These are phyloP conservation scores for Matsumyia berberina DNA, from an alignment of 2,888 invertebrate species.

Conservation along the genomic window DNA sequence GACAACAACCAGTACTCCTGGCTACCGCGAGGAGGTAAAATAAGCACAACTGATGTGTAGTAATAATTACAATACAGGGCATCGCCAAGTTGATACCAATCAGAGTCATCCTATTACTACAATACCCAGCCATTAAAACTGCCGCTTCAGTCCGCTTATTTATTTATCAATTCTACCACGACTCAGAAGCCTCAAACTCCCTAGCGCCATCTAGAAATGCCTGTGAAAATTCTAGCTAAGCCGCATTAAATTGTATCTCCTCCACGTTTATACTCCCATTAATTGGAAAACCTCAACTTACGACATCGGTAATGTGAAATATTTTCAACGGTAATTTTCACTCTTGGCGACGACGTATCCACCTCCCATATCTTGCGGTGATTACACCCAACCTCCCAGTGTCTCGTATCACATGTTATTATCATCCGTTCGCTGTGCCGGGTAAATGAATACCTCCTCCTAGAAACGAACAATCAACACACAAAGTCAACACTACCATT, in stretches of 20 bases:
- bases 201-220: too few species aligned
- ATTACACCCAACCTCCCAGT: constrained; percentile 10
- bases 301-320: constrained; percentile 2
- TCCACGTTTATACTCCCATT: not conserved
- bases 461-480: constrained; percentile 41
- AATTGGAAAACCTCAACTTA: not conserved
- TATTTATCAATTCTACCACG: too few species aligned
- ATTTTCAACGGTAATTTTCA: constrained; percentile 17
- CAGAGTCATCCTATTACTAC: too few species aligned
- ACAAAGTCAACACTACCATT: constrained; percentile 41
- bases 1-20: too few species aligned
- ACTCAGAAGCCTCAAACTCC: too few species aligned
- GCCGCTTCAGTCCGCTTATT: too few species aligned
- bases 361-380: constrained; percentile 12
- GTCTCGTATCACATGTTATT: constrained; percentile 33
- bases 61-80: too few species aligned
- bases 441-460: constrained; percentile 56
- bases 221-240: not conserved
- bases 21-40: too few species aligned
- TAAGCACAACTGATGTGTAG: too few species aligned
- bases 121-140: too few species aligned
- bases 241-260: not conserved
- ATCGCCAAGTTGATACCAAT: too few species aligned
- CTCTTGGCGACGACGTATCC: constrained; percentile 3
- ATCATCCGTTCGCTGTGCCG: constrained; percentile 18